These are phyloP conservation scores for Parapristionchus giblindavisi DNA, from an alignment of 2,888 invertebrate species.

Conservation along the genomic window DNA sequence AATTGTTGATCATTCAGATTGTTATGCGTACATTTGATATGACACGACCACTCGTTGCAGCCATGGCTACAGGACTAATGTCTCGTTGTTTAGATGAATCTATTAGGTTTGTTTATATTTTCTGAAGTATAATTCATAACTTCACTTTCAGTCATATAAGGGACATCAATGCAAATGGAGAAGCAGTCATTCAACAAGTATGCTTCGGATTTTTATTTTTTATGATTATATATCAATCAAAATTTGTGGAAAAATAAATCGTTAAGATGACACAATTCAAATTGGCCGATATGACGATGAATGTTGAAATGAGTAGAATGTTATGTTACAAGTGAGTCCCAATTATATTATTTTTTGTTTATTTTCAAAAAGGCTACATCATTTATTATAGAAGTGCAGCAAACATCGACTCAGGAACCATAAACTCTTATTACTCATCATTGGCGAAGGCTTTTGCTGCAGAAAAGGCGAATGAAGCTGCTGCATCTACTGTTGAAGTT, in stretches of 20 bases:
- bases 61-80: constrained; percentile 90
- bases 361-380: no score
- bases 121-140: no score
- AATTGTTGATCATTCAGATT: constrained; percentile 70
- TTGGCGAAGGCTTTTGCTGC: constrained; percentile 91
- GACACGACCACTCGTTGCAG: constrained; percentile 91
- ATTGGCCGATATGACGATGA: constrained; percentile 93
- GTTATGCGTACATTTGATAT: constrained; percentile 97
- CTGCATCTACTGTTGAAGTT: constrained; percentile 85
- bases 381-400: constrained; percentile 41
- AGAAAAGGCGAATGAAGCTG: constrained; percentile 90
- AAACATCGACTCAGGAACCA: constrained; percentile 74
- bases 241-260: constrained; percentile 8
- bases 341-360: no score
- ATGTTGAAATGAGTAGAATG: constrained; percentile 85
- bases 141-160: constrained; percentile 25
- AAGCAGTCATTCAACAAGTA: no score
- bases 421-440: constrained; percentile 80
- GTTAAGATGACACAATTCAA: constrained; percentile 87
- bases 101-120: constrained; percentile 76
- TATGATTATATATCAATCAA: constrained; percentile 6
- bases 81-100: constrained; percentile 91
- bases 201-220: constrained; percentile 29
- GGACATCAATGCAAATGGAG: no score
- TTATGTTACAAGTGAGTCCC: constrained; percentile 79